Base-by-base conservation (phyloP, 2,797 vertebrate species). In the Pogonophryne albipinna region DNA sequence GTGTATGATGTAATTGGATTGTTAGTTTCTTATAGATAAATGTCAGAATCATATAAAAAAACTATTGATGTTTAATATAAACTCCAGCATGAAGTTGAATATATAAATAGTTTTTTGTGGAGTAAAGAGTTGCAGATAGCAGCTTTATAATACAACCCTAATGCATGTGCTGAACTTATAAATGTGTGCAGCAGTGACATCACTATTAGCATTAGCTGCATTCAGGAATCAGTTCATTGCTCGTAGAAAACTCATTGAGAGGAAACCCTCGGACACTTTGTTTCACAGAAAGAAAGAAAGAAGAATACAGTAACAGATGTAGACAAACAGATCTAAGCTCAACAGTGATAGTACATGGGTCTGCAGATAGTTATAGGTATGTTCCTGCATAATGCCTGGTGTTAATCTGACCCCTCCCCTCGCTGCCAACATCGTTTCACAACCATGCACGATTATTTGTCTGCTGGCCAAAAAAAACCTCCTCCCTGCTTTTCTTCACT, bases 401-500 rank as follows among this genome's bases (percentile, higher is more conserved):
- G 50, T 82, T 84, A 70, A 74, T 87, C 41, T n/a, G 78, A 71
- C 72, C n/a, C 17, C 27, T 75, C 42, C 53, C 27, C 23, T 57
- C 4, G 1, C 34, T 79, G 75, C 64, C 71, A 78, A 59, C 67
- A 69, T 5, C 49, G 50, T 81, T 46, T 83, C 66, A 65, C 42
- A 83, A 69, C 23, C 47, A 61, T 2, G 8, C 45, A 34, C 11
- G 65, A 63, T 44, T 68, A 62, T 69, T 73, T 80, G 66, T 82
- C 53, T 61, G 55, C 34, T 7, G 34, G 49, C 71, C 49, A 47
- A 46, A 67, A 34, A 49, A 63, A 44, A 56, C 1, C 10, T 14
- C 8, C 53, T 55, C 13, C 46, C 46, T 27, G 6, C 14, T 74
- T 47, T 47, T 62, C 46, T 47, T 27, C 41, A 45, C 31, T 52